Base-by-base conservation (phyloP, 2,797 vertebrate species). In the Halcyon leucocephala region DNA sequence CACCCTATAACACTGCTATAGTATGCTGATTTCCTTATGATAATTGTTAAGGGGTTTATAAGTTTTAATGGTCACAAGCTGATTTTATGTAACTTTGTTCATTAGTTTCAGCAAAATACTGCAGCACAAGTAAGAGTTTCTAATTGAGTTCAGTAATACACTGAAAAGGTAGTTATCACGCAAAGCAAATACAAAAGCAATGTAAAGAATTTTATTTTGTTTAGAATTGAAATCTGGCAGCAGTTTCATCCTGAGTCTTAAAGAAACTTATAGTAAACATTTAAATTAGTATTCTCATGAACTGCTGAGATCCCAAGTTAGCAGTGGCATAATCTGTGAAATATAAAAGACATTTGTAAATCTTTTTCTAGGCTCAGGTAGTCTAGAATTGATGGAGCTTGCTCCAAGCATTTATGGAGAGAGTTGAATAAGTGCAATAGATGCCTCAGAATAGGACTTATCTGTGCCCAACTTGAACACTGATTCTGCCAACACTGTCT, bases 11-110 rank as follows among this genome's bases (percentile, higher is more conserved):
- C 55, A 64, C 29, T 89, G 51, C 89, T 58, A 52, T 21, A 92
- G 69, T 93, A 69, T 54, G 82, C 87, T 90, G 85, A 94, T 93
- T 95, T 95, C 80, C 94, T 95, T 92, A 95, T 95, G 93, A 95
- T 97, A 97, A 95, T 94, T 88, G 93, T 91, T 92, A 89, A 86
- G 66, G 89, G 54, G 12, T 95, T 96, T 90, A 69, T 90, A 97
- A 95, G 87, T 95, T 96, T 97, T 95, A 97, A 86, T 89, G 95
- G 94, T 95, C 96, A 96, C 89, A 91, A 90, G 80, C 87, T 89
- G 93, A 95, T 95, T 95, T 96, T 95, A 96, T 96, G 96, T 91
- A 95, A 96, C 89, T 93, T 91, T 73, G 54, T 91, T 97, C 85
- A 94, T 96, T 95, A 96, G 91, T 81, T 91, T 96, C 85, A 90